Evolutionary conservation across 2,113 vertebrate species (phyloP).

Genomic region (Raja brachyura): DNA sequence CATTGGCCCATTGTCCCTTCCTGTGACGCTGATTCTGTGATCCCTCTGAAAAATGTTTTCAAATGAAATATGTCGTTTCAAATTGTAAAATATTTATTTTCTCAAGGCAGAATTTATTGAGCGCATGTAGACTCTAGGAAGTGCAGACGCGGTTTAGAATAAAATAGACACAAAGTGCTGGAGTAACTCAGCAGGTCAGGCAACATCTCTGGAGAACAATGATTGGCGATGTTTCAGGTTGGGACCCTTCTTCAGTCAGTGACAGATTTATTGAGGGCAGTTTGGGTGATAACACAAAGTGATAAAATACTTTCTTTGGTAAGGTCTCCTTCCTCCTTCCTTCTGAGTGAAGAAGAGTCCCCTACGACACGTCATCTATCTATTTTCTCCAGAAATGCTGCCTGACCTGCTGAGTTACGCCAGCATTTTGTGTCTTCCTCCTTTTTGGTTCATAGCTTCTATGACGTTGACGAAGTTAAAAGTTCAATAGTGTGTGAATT

Average conservation of each 20-base stretch:
- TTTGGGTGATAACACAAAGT: not conserved
- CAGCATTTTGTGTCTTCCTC: not conserved
- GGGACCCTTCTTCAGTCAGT: too few relatives aligned
- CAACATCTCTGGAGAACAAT: too few relatives aligned
- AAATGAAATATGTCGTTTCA: not conserved
- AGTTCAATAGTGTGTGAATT: not conserved
- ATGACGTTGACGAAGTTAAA: not conserved
- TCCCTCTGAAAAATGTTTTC: not conserved
- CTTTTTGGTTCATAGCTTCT: not conserved
- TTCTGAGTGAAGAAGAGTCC: too few relatives aligned
- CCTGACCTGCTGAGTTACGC: too few relatives aligned
- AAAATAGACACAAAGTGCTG: too few relatives aligned
- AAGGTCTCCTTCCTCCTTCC: not conserved
- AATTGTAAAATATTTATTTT: not conserved
- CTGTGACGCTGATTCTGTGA: not conserved
- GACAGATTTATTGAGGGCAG: too few relatives aligned
- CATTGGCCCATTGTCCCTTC: not conserved
- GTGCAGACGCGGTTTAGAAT: too few relatives aligned
- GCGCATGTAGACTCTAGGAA: not conserved
- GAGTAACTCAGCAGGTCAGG: too few relatives aligned
- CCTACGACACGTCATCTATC: too few relatives aligned
- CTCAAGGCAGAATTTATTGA: not conserved
- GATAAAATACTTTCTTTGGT: not conserved
- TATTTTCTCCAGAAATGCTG: too few relatives aligned
- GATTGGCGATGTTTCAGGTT: too few relatives aligned